A percentile compares a stretch with the other conserved stretches of the same genome.
These are phyloP conservation scores for Zoroaster sp. DNA, from an alignment of 53 echinoderm and acorn worm genomes.

Conservation along the genomic window DNA sequence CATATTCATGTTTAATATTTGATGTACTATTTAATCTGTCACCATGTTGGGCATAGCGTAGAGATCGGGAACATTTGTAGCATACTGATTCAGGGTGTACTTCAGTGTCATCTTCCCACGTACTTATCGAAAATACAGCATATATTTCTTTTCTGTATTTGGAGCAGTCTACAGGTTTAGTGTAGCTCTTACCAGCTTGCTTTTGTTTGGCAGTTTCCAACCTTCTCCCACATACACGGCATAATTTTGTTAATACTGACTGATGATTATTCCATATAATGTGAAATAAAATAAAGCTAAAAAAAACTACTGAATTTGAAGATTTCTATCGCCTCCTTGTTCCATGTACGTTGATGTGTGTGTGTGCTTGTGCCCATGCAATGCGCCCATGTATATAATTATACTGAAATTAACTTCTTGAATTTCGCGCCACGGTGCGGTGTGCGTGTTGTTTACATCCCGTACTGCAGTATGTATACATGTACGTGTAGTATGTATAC, in stretches of 20 bases:
- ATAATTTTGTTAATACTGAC: background rate
- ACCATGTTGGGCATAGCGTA: background rate
- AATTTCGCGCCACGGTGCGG: no score
- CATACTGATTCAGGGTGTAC: background rate
- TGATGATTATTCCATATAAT: no score
- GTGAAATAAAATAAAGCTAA: no score
- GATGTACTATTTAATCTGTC: background rate
- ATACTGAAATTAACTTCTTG: no score
- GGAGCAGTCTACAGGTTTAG: background rate
- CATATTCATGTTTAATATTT: background rate
- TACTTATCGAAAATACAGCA: background rate
- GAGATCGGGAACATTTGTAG: conserved; percentile 5
- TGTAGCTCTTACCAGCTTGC: background rate
- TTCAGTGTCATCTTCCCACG: background rate
- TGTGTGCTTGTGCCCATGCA: no score
- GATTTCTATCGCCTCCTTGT: no score
- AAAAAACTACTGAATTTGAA: no score
- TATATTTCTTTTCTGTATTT: background rate
- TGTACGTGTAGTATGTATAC: no score
- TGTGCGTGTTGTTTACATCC: no score
- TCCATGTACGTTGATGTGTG: no score
- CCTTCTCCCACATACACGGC: conserved; percentile 4
- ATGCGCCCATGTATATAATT: no score
- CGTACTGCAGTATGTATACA: no score
- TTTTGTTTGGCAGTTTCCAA: background rate